These are phyloP conservation scores for Podocnemis expansa DNA, from an alignment of 2,113 vertebrate species.

Conservation along the genomic window DNA sequence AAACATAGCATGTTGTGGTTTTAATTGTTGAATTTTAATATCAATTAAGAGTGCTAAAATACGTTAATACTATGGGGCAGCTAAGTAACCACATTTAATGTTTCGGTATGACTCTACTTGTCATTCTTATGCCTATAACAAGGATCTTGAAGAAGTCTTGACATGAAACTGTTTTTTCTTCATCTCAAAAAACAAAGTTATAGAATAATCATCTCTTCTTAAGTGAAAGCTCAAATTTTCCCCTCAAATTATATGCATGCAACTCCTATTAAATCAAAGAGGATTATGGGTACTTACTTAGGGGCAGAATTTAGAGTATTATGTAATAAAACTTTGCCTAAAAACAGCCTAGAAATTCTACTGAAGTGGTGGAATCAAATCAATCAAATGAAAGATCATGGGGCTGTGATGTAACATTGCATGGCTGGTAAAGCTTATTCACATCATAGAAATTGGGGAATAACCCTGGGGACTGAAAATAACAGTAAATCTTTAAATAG, in stretches of 20 bases:
- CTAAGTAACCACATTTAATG: background rate
- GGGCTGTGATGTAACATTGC: background rate
- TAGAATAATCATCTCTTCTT: background rate
- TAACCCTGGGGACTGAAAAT: background rate
- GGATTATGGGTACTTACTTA: background rate
- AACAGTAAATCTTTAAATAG: background rate
- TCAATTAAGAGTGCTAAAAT: background rate
- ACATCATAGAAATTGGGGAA: background rate
- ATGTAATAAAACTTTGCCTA: background rate
- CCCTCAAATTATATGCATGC: background rate
- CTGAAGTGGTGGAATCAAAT: background rate
- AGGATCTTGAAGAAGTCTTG: background rate
- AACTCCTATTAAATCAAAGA: background rate
- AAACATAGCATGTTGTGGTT: background rate
- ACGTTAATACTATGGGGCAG: background rate
- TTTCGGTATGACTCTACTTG: background rate
- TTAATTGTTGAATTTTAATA: background rate
- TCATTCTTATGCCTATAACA: background rate
- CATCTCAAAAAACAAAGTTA: background rate
- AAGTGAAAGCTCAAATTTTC: background rate
- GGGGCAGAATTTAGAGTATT: background rate
- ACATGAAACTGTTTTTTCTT: background rate
- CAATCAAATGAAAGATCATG: background rate
- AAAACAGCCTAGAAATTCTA: background rate
- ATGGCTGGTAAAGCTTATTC: background rate